A percentile compares a stretch with the other conserved stretches of the same genome.
Evolutionary conservation across 2,113 vertebrate genomes (phyloP).

Genomic region (Rhabdomys dilectus): DNA sequence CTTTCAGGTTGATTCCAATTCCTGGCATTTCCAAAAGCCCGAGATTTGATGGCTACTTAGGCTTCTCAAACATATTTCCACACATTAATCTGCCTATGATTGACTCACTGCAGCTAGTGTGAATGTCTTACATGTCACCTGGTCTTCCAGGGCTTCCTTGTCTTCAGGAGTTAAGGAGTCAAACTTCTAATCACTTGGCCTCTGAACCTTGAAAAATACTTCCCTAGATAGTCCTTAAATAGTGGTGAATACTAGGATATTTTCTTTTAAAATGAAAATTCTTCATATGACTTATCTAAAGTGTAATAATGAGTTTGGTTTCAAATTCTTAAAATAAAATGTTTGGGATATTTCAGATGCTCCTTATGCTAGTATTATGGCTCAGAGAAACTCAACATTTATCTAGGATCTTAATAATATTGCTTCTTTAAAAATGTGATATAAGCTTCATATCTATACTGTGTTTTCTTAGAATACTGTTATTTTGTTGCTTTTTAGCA

Average conservation of each 20-base stretch:
- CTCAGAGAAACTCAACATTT: not conserved
- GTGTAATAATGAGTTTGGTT: not conserved
- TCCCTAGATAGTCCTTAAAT: too few species aligned
- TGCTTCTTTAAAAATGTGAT: not conserved
- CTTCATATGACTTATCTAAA: not conserved
- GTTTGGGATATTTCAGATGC: not conserved
- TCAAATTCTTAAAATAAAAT: not conserved
- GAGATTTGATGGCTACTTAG: not conserved
- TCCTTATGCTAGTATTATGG: not conserved
- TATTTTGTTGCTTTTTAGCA: not conserved
- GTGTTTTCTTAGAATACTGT: not conserved
- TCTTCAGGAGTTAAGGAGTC: not conserved
- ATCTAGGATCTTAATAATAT: constrained; percentile 25
- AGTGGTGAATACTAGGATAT: too few species aligned
- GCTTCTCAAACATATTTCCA: not conserved
- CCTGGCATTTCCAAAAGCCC: not conserved
- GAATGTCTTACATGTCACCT: not conserved
- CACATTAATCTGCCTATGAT: too few species aligned
- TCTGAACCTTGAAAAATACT: not conserved
- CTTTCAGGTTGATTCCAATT: not conserved
- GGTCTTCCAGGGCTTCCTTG: too few species aligned
- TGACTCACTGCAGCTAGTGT: too few species aligned
- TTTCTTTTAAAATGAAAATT: not conserved
- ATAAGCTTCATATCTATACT: not conserved
- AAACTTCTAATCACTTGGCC: too few species aligned